Evolutionary conservation across 2,888 invertebrate genomes (phyloP), one percentile per base, ranked within the genome.

Genomic region (Caenorhabditis macrosperma): DNA sequence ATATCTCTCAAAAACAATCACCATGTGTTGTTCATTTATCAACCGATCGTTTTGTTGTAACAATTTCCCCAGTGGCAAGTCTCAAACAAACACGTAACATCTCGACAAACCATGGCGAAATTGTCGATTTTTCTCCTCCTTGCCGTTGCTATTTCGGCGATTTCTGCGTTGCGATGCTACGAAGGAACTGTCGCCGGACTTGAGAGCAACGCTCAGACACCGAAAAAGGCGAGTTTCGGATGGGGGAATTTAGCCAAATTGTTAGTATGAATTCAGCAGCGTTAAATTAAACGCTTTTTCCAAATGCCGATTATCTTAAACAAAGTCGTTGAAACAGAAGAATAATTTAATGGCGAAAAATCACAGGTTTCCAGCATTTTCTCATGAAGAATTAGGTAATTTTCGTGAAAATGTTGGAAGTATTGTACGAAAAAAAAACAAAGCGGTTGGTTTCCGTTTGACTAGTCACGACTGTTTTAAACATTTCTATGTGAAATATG

Each of bases 111-210:
- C 52, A 67, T 67, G 75, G 28, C 66, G 20, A 75, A 59, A 66
- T 30, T 55, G 17, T 7, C 35, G 28, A 22, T 52, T 44, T 12
- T 68, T 48, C n/a, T 68, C 9, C 17, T 71, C n/a, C 28, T 77
- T 33, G 0, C 72, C 17, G 38, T 55, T 52, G 1, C 35, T 9
- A 9, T 64, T 57, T 38, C 63, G 0, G 26, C 66, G 1, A 33
- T 64, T 35, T 50, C 57, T 1, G 63, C 72, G 1, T 61, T 83
- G 12, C 64, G 84, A 30, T 84, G 84, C 55, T 84, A 55, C 44
- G 84, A 84, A 33, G 84, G 84, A 60, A 81, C 78, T 33, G 69
- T 84, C 6, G 54, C 30, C 6, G 80, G 76, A 33, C 44, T 84
- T 22, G 76, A 81, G 22, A 84, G 78, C 50, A 78, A 78, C 30